Percentiles rank a stretch among this genome's conserved stretches.
Evolutionary conservation across 2,113 vertebrate species (phyloP).

Genomic region (Python bivittatus): DNA sequence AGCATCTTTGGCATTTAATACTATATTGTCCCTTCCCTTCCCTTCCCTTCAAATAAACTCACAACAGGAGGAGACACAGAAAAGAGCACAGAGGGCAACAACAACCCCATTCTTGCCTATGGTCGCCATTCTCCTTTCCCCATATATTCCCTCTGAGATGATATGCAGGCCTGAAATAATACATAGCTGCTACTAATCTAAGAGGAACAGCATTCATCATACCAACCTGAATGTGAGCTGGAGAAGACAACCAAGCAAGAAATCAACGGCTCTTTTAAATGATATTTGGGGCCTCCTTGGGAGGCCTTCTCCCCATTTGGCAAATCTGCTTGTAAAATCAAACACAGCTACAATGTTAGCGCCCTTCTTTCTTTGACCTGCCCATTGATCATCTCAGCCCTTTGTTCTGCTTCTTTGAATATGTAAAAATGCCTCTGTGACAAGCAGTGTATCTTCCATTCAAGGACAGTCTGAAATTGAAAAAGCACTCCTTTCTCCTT

Average conservation of each 20-base stretch:
- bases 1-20: not conserved
- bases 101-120: not conserved
- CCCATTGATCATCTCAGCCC: not conserved
- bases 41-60: not conserved
- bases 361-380: not conserved
- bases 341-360: not conserved
- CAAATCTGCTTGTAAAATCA: not conserved
- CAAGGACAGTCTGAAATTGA: slow-evolving; percentile 3
- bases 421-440: slow-evolving; percentile 3
- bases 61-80: not conserved
- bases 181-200: not conserved
- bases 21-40: not conserved
- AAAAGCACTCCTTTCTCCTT: not conserved
- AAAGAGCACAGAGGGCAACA: not conserved
- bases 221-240: not conserved
- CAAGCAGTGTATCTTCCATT: not conserved
- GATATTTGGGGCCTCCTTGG: not conserved
- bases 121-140: not conserved
- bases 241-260: not conserved
- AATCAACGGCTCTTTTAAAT: not conserved
- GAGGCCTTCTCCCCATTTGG: not conserved
- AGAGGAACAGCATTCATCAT: not conserved
- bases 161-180: not conserved
- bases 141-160: not conserved
- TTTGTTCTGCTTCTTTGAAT: not conserved